Percentiles rank a stretch among this genome's conserved stretches.
phyloP scores from a whole-genome alignment of 2,113 vertebrate species.

The Aix galericulata region DNA sequence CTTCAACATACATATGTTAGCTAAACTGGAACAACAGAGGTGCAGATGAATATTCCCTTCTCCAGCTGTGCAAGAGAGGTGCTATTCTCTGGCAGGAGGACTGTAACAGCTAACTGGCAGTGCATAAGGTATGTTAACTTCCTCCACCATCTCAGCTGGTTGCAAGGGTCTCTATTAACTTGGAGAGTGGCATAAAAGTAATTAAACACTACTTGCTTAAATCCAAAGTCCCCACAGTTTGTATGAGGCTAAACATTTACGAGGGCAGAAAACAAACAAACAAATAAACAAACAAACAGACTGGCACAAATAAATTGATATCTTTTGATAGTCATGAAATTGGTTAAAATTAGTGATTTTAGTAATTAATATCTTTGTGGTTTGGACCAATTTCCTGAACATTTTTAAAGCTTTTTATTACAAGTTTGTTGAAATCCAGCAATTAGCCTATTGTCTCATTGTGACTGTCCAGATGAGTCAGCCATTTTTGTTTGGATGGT shows the following conservation, averaged over 20 bases:
- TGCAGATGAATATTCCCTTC: neutral
- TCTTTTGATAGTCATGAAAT: neutral
- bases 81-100: neutral
- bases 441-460: neutral
- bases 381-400: neutral
- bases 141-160: neutral
- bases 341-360: neutral
- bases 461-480: neutral
- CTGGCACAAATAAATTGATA: neutral
- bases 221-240: neutral
- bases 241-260: neutral
- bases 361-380: neutral
- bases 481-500: neutral
- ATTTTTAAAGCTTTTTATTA: neutral
- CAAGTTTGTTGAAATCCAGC: neutral
- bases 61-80: neutral
- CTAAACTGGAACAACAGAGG: neutral
- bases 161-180: neutral
- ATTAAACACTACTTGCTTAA: neutral
- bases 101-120: neutral
- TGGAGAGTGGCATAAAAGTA: neutral
- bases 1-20: neutral
- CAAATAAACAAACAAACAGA: too few species aligned
- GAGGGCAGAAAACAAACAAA: too few species aligned
- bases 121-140: neutral